Evolutionary conservation across 2,113 vertebrate genomes (phyloP).

Genomic region (Aviceda subcristata): DNA sequence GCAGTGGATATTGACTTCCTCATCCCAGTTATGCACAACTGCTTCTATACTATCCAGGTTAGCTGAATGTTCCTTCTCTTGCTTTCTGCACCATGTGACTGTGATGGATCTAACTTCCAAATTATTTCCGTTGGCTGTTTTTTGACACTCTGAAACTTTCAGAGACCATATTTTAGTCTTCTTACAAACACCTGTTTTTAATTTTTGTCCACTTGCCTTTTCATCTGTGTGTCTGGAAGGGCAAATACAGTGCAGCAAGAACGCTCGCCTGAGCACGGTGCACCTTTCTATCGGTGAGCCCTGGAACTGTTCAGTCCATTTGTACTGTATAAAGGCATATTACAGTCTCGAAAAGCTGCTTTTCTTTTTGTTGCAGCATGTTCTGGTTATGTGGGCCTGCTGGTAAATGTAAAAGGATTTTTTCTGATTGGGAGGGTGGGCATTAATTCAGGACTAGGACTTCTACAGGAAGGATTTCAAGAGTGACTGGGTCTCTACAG

Average conservation of each 20-base stretch:
- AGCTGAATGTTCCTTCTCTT: conserved; percentile 1
- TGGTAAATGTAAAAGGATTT: neutral
- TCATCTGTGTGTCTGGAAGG: neutral
- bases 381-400: neutral
- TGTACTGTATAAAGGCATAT: neutral
- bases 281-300: neutral
- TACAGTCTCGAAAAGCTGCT: neutral
- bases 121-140: neutral
- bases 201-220: neutral
- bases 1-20: conserved; percentile 84
- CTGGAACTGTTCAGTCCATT: neutral
- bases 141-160: neutral
- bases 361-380: neutral
- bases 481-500: neutral
- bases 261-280: neutral
- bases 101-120: neutral
- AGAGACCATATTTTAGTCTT: neutral
- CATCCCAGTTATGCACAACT: conserved; percentile 86
- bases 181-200: neutral
- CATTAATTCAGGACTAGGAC: neutral
- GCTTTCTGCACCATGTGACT: neutral
- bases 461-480: neutral
- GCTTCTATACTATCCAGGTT: conserved; percentile 94
- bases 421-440: neutral
- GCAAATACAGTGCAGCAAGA: neutral